A percentile compares a stretch with the other conserved stretches of the same genome.
Evolutionary conservation across 2,113 vertebrate species (phyloP).

Genomic region (Ceyx melanurus): DNA sequence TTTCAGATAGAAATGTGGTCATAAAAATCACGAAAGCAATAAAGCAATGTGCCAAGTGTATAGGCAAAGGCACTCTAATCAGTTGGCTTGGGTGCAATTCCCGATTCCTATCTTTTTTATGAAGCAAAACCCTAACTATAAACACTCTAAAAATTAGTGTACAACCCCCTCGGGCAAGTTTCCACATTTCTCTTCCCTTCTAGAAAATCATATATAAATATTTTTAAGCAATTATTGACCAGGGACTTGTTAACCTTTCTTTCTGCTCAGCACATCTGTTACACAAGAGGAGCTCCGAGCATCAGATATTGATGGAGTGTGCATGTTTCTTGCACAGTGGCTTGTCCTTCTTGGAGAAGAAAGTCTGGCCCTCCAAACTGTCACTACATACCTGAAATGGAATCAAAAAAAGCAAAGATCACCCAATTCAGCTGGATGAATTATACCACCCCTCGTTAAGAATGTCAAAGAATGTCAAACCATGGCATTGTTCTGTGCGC

Average conservation of each 20-base stretch:
- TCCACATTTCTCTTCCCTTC: neutral
- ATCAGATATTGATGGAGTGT: constrained; percentile 87
- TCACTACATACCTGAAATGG: constrained; percentile 86
- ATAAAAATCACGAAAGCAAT: neutral
- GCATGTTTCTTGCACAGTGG: constrained; percentile 96
- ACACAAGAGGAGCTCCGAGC: neutral
- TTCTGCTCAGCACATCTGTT: constrained; percentile 54
- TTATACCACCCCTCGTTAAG: neutral
- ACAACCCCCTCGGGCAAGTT: neutral
- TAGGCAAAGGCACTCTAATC: neutral
- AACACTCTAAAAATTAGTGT: neutral
- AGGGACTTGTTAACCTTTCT: constrained; percentile 35
- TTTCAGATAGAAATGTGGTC: neutral
- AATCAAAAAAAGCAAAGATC: neutral
- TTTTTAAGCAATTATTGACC: constrained; percentile 22
- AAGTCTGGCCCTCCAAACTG: constrained; percentile 89
- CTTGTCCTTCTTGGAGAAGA: constrained; percentile 96
- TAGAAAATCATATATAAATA: constrained; percentile 48
- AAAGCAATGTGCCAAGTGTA: neutral
- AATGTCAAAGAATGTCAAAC: neutral
- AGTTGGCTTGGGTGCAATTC: neutral
- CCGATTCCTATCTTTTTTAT: neutral
- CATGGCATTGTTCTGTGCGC: neutral
- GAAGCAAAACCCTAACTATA: neutral
- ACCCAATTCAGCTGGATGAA: neutral